Base-by-base conservation (phyloP, 30 jellyfish, hydroid and myxozoan species). In the Phacellophora camtschatica region DNA sequence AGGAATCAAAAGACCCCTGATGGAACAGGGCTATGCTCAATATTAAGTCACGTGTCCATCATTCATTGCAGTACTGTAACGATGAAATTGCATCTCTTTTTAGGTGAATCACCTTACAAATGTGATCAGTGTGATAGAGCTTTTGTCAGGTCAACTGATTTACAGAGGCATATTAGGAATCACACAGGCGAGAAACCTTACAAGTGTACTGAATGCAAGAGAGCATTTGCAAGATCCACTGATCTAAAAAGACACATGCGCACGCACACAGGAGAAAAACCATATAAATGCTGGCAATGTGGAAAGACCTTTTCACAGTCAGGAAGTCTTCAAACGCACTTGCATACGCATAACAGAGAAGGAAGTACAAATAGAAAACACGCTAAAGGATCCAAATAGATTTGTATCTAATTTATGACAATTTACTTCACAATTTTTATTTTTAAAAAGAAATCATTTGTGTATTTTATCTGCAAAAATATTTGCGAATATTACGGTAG, bases 151-250 rank as follows among this genome's bases (percentile, higher is more conserved):
- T 94, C 99, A 22, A 94, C 99, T 3, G 99, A 94, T 39, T 92
- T 94, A 11, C 99, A 94, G 42, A 78, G 99, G 15, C 99, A 94
- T 35, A 94, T 94, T 0, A 95, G 99, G 22, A 94, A 94, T 50
- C 99, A 94, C 83, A 94, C 99, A 7, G 99, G 99, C 1, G 99
- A 94, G 64, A 94, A 94, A 69, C 99, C 99, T 0, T 94, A 94
- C 82, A 84, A 96, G 33, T 94, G 99, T 64, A 37, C 97, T 15
- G 96, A 94, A 55, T 94, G 99, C 69, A 84, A 96, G 12, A 67
- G 99, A 32, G 99, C 99, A 0, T 94, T 94, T 65, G 99, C 99
- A 25, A 36, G 99, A 36, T 94, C 99, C 22, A 94, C 99, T 9
- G 99, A 94, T 75, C 64, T 94, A 34, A 94, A 94, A 55, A 56